Percentiles rank a stretch among this genome's conserved stretches.
phyloP scores from a whole-genome alignment of 2,113 vertebrate genomes.

The Budorcas taxicolor region DNA sequence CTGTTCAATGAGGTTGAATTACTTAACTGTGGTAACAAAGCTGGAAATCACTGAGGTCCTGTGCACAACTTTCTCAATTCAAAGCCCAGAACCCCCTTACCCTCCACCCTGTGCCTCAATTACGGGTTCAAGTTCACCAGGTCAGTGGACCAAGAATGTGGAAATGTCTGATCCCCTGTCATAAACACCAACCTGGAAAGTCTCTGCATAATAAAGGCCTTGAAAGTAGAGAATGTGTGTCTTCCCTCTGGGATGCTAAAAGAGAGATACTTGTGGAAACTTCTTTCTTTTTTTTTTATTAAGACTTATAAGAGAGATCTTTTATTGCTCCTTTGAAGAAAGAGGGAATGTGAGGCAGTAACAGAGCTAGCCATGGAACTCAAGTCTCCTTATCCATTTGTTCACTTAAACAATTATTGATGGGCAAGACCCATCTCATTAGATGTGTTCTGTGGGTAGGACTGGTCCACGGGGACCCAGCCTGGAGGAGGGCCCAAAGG shows the following conservation, averaged over 20 bases:
- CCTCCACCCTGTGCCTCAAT: neutral
- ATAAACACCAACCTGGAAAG: neutral
- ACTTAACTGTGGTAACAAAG: neutral
- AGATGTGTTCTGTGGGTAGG: constrained; percentile 35
- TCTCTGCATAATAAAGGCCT: neutral
- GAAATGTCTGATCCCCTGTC: neutral
- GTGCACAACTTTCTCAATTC: neutral
- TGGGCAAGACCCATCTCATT: constrained; percentile 43
- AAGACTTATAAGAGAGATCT: neutral
- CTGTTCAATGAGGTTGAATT: neutral
- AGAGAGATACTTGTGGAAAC: constrained; percentile 16
- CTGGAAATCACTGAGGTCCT: neutral
- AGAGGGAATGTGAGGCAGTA: neutral
- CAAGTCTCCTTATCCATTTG: constrained; percentile 9
- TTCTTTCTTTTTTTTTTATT: constrained; percentile 40
- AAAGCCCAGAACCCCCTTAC: neutral
- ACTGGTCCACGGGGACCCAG: neutral
- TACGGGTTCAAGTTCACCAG: neutral
- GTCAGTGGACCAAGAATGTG: neutral
- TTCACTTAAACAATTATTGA: constrained; percentile 65
- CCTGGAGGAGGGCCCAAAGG: constrained; percentile 39
- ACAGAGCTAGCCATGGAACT: neutral
- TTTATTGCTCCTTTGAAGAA: constrained; percentile 44
- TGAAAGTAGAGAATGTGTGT: neutral
- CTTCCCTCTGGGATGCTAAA: neutral